These are phyloP conservation scores for Pseudopodoces humilis DNA, from an alignment of 2,113 vertebrate genomes.

Conservation along the genomic window DNA sequence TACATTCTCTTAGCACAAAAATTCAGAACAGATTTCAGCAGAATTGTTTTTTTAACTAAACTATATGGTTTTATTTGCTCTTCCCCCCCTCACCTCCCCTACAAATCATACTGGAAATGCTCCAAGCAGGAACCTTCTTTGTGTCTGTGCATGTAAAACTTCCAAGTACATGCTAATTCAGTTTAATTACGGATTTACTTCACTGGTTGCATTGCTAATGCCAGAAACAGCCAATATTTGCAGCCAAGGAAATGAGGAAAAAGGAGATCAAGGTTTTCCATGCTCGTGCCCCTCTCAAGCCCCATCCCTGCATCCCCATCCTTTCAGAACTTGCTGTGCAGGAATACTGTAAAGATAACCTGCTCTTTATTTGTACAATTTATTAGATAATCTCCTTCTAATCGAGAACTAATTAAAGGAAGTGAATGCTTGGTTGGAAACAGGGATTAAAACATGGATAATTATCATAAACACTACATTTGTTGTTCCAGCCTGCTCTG, in stretches of 20 bases:
- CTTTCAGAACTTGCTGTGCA: not conserved
- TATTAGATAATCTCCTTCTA: constrained; percentile 75
- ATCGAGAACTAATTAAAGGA: constrained; percentile 75
- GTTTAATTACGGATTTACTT: constrained; percentile 69
- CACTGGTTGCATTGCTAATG: not conserved
- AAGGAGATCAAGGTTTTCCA: not conserved
- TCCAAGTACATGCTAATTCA: constrained; percentile 55
- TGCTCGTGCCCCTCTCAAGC: not conserved
- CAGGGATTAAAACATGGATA: constrained; percentile 65
- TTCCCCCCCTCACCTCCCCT: not conserved
- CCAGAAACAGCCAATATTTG: not conserved
- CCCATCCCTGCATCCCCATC: not conserved
- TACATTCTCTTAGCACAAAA: not conserved
- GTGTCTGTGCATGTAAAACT: constrained; percentile 31
- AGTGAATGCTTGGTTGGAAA: constrained; percentile 71
- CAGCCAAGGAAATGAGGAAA: not conserved
- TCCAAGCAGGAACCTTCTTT: constrained; percentile 36
- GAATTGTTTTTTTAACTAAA: not conserved
- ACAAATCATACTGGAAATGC: constrained; percentile 35
- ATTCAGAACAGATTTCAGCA: not conserved
- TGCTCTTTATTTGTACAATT: constrained; percentile 67
- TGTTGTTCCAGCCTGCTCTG: constrained; percentile 18
- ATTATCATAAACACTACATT: constrained; percentile 66
- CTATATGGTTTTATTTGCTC: not conserved
- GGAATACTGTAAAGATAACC: constrained; percentile 45